A percentile compares a stretch with the other conserved stretches of the same genome.
These are phyloP conservation scores for Masnerella sp. DNA, from an alignment of 2,888 invertebrate genomes.

Conservation along the genomic window DNA sequence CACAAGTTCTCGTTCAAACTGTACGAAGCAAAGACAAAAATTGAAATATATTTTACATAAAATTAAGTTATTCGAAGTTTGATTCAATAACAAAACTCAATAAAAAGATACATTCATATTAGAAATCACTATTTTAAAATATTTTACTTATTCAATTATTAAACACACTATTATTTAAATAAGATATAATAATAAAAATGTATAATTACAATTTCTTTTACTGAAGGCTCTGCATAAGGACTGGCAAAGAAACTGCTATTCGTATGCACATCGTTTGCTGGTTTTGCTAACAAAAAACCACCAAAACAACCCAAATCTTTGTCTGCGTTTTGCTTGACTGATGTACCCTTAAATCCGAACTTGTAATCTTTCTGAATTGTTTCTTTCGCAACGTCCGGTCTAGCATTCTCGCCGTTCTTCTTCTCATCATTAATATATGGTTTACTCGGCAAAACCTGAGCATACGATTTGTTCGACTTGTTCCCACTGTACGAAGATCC, in stretches of 20 bases:
- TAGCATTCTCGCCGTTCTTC: constrained; percentile 48
- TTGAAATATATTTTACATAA: neutral
- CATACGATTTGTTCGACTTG: constrained; percentile 63
- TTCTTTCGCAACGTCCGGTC: constrained; percentile 48
- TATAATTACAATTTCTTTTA: too few species aligned
- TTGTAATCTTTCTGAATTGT: constrained; percentile 50
- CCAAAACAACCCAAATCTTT: constrained; percentile 58
- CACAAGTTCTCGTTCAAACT: constrained; percentile 74
- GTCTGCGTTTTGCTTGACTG: constrained; percentile 35
- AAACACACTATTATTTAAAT: too few species aligned
- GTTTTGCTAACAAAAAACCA: constrained; percentile 60
- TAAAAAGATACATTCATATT: too few species aligned
- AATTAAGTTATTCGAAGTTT: too few species aligned
- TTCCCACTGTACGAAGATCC: constrained; percentile 63
- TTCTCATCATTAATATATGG: constrained; percentile 43
- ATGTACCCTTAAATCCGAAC: constrained; percentile 16
- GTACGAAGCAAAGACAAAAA: constrained; percentile 43
- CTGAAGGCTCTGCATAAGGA: constrained; percentile 70
- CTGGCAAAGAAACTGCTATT: constrained; percentile 74
- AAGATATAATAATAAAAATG: too few species aligned
- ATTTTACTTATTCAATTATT: too few species aligned
- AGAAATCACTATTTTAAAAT: too few species aligned
- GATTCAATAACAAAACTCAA: too few species aligned
- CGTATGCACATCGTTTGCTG: constrained; percentile 63
- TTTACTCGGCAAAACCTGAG: constrained; percentile 41